A percentile compares a stretch with the other conserved stretches of the same genome.
Evolutionary conservation across 1,140 invertebrate species (phyloP).

Genomic region (Orchestia grillus): DNA sequence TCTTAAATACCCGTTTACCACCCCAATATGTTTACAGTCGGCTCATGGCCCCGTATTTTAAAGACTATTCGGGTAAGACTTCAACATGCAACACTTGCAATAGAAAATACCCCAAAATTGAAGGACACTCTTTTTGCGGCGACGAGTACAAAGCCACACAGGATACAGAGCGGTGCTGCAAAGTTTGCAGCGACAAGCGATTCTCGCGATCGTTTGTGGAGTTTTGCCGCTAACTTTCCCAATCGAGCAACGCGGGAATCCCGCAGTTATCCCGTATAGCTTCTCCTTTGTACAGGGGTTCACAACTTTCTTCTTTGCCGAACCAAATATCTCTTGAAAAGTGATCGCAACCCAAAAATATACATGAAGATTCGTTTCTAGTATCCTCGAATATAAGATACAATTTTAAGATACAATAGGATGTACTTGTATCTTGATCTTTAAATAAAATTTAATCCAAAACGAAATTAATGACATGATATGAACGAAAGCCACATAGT

Average conservation of each 20-base stretch:
- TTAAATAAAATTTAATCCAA: background rate
- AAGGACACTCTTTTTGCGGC: background rate
- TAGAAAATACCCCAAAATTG: background rate
- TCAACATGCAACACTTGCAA: background rate
- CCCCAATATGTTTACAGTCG: background rate
- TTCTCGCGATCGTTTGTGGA: conserved; percentile 13
- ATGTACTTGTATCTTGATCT: background rate
- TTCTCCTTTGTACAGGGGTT: background rate
- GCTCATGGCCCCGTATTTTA: background rate
- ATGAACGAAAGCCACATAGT: background rate
- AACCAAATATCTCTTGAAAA: background rate
- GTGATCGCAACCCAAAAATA: background rate
- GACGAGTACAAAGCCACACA: background rate
- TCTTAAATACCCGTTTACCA: background rate
- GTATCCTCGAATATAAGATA: background rate
- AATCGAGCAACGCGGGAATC: background rate
- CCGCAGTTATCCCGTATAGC: background rate
- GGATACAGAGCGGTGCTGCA: background rate
- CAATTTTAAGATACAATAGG: background rate
- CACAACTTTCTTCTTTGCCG: background rate
- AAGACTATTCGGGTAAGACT: background rate
- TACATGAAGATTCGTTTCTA: background rate
- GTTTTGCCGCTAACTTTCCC: background rate
- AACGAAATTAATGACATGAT: background rate
- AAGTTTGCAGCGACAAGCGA: conserved; percentile 18